Base-by-base conservation (phyloP, 2,797 vertebrate genomes). In the Melopsittacus undulatus region DNA sequence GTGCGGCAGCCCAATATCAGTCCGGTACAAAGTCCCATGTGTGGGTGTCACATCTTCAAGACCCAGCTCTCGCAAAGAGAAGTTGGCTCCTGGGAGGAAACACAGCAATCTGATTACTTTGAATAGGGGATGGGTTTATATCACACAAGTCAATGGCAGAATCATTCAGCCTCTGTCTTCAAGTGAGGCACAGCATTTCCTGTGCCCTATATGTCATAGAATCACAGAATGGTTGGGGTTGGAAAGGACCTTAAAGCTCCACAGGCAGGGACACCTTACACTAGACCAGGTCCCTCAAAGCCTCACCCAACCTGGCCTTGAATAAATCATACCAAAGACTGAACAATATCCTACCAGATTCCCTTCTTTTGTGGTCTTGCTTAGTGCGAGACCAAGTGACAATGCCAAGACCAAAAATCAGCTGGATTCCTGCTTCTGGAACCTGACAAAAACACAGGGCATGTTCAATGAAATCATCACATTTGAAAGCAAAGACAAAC, bases 11-110 rank as follows among this genome's bases (percentile, higher is more conserved):
- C 98, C 98, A 1, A 99, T 96, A 90, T 99, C 99, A 5, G 98
- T 98, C 79, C 98, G 98, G 97, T 99, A 99, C 11, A 99, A 97
- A 72, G 98, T 98, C 29, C 98, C 98, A 0, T 99, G 99, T 0
- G 99, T 97, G 2, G 99, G 98, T 0, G 99, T 98, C 34, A 98
- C 98, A 3, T 99, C 99, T 23, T 98, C 99, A 3, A 99, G 99
- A 64, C 99, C 98, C 45, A 99, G 98, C 72, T 99, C 99, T 79
- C 98, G 97, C 29, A 99, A 98, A 57, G 99, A 99, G 94, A 99
- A 99, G 86, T 99, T 99, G 69, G 98, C 96, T 51, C 99, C 99
- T 99, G 87, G 19, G 23, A 87, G 76, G 93, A 87, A 36, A 69
- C 20, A 83, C 40, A 62, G 32, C 2, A 16, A 19, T 9, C 29